Percentiles rank a stretch among this genome's conserved stretches.
These are phyloP conservation scores for Pseudomugil gertrudae DNA, from an alignment of 2,797 vertebrate species.

Conservation along the genomic window DNA sequence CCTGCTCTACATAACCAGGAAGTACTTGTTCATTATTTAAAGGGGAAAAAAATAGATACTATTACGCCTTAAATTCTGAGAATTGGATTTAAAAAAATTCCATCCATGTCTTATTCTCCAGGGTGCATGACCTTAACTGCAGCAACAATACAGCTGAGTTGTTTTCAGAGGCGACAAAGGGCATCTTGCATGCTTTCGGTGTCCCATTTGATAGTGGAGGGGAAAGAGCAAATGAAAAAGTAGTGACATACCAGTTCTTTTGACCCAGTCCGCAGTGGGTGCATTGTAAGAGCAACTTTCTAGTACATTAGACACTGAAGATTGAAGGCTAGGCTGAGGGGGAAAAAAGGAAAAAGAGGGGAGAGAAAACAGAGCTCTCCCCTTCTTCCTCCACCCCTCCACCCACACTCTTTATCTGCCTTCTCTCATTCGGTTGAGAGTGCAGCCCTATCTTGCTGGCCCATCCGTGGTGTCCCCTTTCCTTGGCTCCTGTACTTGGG, in stretches of 20 bases:
- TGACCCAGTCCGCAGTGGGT: slow-evolving; percentile 61
- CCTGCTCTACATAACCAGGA: slow-evolving; percentile 72
- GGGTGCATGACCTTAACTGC: slow-evolving; percentile 9
- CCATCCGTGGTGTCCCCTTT: slow-evolving; percentile 84
- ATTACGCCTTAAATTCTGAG: neutral
- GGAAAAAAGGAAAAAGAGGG: neutral
- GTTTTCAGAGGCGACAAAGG: neutral
- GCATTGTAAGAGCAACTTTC: slow-evolving; percentile 65
- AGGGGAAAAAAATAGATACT: neutral
- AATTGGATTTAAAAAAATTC: slow-evolving; percentile 27
- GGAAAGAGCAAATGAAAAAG: neutral
- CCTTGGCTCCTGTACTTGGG: slow-evolving; percentile 75
- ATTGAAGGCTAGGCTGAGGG: slow-evolving; percentile 45
- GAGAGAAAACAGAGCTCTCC: slow-evolving; percentile 44
- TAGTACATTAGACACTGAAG: slow-evolving; percentile 62
- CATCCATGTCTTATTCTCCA: slow-evolving; percentile 55
- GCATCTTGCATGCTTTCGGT: neutral
- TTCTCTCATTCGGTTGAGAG: slow-evolving; percentile 61
- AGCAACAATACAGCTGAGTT: slow-evolving; percentile 23
- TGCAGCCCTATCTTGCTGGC: slow-evolving; percentile 73
- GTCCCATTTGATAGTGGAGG: slow-evolving; percentile 11
- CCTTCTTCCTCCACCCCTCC: slow-evolving; percentile 36
- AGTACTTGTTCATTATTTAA: slow-evolving; percentile 51
- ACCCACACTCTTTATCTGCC: slow-evolving; percentile 60
- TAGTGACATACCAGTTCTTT: slow-evolving; percentile 34